phyloP scores from a whole-genome alignment of 1,140 invertebrate species.

The Aphidius gifuensis region DNA sequence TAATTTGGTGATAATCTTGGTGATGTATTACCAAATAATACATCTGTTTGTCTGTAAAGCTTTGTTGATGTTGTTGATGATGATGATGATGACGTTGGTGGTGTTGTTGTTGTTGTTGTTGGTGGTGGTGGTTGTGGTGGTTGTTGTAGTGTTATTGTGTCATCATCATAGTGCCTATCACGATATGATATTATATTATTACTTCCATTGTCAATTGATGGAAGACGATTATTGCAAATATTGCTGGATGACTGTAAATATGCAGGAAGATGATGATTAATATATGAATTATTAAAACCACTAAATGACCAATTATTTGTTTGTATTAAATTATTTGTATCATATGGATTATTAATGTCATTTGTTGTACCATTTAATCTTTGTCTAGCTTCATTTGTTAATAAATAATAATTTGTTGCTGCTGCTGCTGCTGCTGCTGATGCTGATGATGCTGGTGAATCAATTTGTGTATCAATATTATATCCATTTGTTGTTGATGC shows the following conservation, averaged over 20 bases:
- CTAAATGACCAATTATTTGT: constrained; percentile 44
- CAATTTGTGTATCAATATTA: constrained; percentile 31
- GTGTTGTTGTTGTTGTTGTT: too few relatives aligned
- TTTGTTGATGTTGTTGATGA: constrained; percentile 21
- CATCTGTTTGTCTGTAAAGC: constrained; percentile 18
- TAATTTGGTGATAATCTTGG: constrained; percentile 27
- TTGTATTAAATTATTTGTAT: constrained; percentile 36
- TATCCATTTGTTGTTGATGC: constrained; percentile 52
- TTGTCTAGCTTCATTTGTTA: constrained; percentile 41
- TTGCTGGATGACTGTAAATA: constrained; percentile 30
- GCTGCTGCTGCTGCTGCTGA: constrained; percentile 45
- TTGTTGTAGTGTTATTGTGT: neutral
- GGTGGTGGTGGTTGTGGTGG: too few relatives aligned
- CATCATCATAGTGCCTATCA: constrained; percentile 19
- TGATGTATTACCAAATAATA: constrained; percentile 18
- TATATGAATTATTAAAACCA: constrained; percentile 36
- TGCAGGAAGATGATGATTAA: constrained; percentile 30
- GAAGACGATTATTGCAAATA: constrained; percentile 1
- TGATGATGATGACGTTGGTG: too few relatives aligned
- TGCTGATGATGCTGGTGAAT: constrained; percentile 31
- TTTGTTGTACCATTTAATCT: constrained; percentile 31
- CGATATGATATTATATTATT: neutral
- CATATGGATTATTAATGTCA: constrained; percentile 36
- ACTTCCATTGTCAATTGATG: constrained; percentile 6
- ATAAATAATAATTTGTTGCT: constrained; percentile 36